These are phyloP conservation scores for Dendroctonus ponderosae DNA, from an alignment of 1,140 invertebrate species.

Conservation along the genomic window DNA sequence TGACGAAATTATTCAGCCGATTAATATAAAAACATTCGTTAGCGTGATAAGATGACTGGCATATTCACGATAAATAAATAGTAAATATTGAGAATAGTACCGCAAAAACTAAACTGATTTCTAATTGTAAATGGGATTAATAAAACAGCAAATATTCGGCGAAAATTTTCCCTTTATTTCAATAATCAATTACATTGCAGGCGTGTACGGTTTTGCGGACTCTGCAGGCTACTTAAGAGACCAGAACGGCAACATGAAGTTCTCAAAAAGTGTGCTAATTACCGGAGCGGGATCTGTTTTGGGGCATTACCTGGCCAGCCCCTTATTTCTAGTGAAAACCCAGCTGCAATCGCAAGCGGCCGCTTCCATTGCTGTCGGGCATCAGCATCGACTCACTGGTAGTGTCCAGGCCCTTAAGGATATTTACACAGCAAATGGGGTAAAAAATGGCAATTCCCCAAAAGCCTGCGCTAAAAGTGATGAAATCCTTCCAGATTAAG, in stretches of 20 bases:
- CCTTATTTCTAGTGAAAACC: conserved; percentile 86
- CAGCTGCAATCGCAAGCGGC: conserved; percentile 83
- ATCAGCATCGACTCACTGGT: conserved; percentile 77
- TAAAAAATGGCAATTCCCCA: conserved; percentile 41
- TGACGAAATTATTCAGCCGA: too few species aligned
- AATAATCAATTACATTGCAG: conserved; percentile 24
- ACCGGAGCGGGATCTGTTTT: conserved; percentile 42
- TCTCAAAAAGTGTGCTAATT: conserved; percentile 37
- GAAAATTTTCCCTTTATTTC: not conserved
- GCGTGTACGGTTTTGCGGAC: conserved; percentile 36
- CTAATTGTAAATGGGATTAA: too few species aligned
- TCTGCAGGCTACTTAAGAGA: conserved; percentile 37
- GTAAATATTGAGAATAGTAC: too few species aligned
- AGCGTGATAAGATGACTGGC: too few species aligned
- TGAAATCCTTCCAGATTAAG: conserved; percentile 41
- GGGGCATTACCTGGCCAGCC: conserved; percentile 56
- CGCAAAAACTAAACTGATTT: too few species aligned
- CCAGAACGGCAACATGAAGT: conserved; percentile 38
- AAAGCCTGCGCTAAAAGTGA: not conserved
- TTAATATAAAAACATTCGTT: too few species aligned
- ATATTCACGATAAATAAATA: too few species aligned
- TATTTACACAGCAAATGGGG: conserved; percentile 71
- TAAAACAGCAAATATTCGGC: too few species aligned
- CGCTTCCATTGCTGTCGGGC: conserved; percentile 80
- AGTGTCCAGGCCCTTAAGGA: conserved; percentile 65